Percentiles rank a stretch among this genome's conserved stretches.
Conservation (phyloP, 2,888 invertebrate genomes). For the Isoperla grammatica region DNA sequence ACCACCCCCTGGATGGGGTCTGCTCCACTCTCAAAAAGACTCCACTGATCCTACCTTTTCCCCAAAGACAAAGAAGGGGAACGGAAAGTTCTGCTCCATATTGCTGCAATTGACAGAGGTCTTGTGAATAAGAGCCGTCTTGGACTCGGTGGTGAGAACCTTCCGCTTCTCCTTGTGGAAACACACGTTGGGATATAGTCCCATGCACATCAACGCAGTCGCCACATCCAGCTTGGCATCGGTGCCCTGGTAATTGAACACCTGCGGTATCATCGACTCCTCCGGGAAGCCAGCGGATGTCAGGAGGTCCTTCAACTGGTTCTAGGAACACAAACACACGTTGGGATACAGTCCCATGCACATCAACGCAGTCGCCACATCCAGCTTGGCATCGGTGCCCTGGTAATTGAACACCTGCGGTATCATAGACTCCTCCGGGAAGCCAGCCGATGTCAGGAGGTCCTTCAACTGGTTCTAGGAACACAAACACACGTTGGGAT, state of each 20-base stretch:
- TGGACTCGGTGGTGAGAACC: constrained; percentile 89
- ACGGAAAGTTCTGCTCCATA: constrained; percentile 76
- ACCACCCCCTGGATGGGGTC: too few species aligned
- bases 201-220: constrained; percentile 80
- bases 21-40: too few species aligned
- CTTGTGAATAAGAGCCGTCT: constrained; percentile 91
- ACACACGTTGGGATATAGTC: constrained; percentile 95
- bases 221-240: constrained; percentile 79
- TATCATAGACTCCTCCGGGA: constrained; percentile 81
- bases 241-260: constrained; percentile 68
- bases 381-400: constrained; percentile 71
- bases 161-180: constrained; percentile 93
- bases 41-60: too few species aligned
- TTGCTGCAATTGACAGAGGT: constrained; percentile 93
- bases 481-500: constrained; percentile 96
- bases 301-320: constrained; percentile 62
- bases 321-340: constrained; percentile 84
- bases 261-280: constrained; percentile 68
- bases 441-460: constrained; percentile 68
- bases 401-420: constrained; percentile 69
- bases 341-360: constrained; percentile 94
- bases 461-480: constrained; percentile 64
- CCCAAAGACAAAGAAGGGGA: constrained; percentile 95
- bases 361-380: constrained; percentile 77
- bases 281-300: constrained; percentile 84